Conservation (phyloP, 1,140 invertebrate genomes). For the Sycobia sp. region DNA sequence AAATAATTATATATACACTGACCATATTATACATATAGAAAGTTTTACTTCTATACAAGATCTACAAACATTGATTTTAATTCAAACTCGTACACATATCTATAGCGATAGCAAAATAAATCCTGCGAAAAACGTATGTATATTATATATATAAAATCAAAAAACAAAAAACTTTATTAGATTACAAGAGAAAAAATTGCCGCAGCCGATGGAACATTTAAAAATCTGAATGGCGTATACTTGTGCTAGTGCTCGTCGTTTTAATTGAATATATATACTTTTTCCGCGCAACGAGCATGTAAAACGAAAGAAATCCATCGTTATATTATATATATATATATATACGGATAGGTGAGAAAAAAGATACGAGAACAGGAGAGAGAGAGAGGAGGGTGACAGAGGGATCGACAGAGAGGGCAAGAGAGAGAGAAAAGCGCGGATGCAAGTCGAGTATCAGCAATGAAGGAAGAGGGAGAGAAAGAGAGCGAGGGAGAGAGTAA, state of each 20-base stretch:
- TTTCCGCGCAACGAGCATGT: not conserved
- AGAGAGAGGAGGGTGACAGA: not conserved
- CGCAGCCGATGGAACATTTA: no score
- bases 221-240: no score
- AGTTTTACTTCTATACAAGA: no score
- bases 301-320: constrained; percentile 10
- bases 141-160: not conserved
- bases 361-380: not conserved
- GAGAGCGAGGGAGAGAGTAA: not conserved
- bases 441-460: constrained; percentile 8
- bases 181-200: constrained; percentile 15
- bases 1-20: no score
- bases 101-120: constrained; percentile 9
- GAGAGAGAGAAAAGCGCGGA: constrained; percentile 9
- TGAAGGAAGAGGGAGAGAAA: not conserved
- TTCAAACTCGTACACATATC: no score
- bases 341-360: no score
- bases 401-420: not conserved
- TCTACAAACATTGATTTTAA: no score
- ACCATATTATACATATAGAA: no score
- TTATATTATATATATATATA: constrained; percentile 17
- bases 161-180: not conserved
- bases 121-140: constrained; percentile 4
- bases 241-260: not conserved
- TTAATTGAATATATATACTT: constrained; percentile 31